These are phyloP conservation scores for Helostoma temminkii DNA, from an alignment of 2,797 vertebrate species.

Conservation along the genomic window DNA sequence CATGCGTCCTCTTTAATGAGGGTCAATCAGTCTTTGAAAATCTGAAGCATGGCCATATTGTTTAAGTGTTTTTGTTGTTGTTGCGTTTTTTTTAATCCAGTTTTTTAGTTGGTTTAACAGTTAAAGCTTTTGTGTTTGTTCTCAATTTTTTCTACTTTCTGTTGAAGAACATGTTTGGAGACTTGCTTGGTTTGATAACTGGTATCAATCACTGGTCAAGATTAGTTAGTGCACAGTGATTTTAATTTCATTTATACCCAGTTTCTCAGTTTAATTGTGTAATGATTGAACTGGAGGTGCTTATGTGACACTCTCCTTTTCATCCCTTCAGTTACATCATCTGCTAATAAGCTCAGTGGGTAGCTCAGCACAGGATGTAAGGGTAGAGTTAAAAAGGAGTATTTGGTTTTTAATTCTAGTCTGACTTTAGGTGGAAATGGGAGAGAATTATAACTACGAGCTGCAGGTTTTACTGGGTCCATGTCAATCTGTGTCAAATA, in stretches of 20 bases:
- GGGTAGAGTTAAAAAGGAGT: background rate
- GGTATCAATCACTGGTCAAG: background rate
- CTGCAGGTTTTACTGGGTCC: too few relatives aligned
- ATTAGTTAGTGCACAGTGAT: background rate
- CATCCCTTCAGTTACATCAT: slow-evolving; percentile 15
- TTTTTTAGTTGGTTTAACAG: background rate
- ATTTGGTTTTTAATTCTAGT: too few relatives aligned
- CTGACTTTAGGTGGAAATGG: background rate
- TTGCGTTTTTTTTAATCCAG: too few relatives aligned
- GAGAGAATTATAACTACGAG: background rate
- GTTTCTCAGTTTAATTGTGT: background rate
- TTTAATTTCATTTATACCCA: background rate
- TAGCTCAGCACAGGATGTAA: background rate
- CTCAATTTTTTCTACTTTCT: background rate
- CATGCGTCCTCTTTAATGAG: background rate
- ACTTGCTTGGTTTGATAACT: too few relatives aligned
- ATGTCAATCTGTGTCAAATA: too few relatives aligned
- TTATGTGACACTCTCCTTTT: background rate
- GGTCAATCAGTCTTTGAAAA: too few relatives aligned
- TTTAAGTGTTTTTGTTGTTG: too few relatives aligned
- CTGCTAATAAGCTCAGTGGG: slow-evolving; percentile 54
- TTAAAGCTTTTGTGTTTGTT: background rate
- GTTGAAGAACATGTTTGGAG: too few relatives aligned
- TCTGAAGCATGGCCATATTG: too few relatives aligned
- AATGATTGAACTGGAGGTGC: background rate